A percentile compares a stretch with the other conserved stretches of the same genome.
Evolutionary conservation across 1,140 invertebrate species (phyloP).

Genomic region (Brachionus calyciflorus): DNA sequence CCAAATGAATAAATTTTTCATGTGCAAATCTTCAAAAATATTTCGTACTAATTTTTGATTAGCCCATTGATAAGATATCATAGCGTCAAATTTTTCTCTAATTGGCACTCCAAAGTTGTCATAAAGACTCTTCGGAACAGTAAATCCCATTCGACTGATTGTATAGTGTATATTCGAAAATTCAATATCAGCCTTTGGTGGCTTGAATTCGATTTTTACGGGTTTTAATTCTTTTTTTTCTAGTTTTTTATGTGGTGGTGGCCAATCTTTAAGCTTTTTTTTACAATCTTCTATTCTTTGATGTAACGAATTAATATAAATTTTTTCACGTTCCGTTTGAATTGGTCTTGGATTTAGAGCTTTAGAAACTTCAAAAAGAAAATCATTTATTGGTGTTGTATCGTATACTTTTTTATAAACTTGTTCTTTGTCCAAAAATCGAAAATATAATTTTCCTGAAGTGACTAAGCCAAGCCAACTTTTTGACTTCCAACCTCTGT

Average conservation of each 20-base stretch:
- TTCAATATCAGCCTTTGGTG: neutral
- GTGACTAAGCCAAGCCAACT: conserved; percentile 34
- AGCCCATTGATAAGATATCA: conserved; percentile 46
- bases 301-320: neutral
- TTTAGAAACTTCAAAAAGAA: neutral
- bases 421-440: neutral
- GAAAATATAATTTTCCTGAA: conserved; percentile 19
- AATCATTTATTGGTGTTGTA: neutral
- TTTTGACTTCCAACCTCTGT: neutral
- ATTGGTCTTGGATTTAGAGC: too few relatives aligned
- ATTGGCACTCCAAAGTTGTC: conserved; percentile 44
- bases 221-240: neutral
- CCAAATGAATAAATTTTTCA: neutral
- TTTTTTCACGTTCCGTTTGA: conserved; percentile 1
- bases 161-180: conserved; percentile 7
- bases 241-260: neutral
- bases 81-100: conserved; percentile 11
- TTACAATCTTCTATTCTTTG: conserved; percentile 44
- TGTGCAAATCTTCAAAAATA: conserved; percentile 23
- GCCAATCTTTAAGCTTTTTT: conserved; percentile 29
- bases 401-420: conserved; percentile 11
- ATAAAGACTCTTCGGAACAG: neutral
- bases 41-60: conserved; percentile 36
- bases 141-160: neutral
- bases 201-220: neutral